Evolutionary conservation across 2,113 vertebrate genomes (phyloP).

Genomic region (Neogale vison): DNA sequence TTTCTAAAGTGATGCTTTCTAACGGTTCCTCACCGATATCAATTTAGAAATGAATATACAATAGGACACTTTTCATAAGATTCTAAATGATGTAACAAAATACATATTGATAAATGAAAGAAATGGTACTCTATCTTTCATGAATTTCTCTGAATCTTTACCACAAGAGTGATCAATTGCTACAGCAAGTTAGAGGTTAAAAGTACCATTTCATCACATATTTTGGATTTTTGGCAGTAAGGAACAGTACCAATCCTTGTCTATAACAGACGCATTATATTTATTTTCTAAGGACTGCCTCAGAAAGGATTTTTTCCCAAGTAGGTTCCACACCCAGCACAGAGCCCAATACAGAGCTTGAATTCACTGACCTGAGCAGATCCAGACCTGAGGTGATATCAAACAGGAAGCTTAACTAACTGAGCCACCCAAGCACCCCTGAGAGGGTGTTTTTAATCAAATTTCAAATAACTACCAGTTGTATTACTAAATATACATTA

Average conservation of each 20-base stretch:
- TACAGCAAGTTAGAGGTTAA: conserved; percentile 23
- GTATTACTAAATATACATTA: not conserved
- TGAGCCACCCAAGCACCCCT: not conserved
- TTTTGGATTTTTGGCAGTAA: not conserved
- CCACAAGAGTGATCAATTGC: not conserved
- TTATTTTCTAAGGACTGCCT: not conserved
- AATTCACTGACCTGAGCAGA: not conserved
- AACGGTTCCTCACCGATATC: not conserved
- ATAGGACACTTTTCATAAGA: conserved; percentile 16
- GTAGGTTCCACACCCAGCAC: not conserved
- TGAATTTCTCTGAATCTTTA: conserved; percentile 18
- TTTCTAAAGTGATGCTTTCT: conserved; percentile 15
- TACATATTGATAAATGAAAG: not conserved
- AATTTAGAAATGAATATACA: conserved; percentile 21
- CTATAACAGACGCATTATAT: not conserved
- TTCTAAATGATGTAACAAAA: conserved; percentile 33
- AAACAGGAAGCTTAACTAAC: not conserved
- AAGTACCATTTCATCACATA: conserved; percentile 27
- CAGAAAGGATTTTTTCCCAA: not conserved
- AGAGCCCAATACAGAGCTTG: not conserved
- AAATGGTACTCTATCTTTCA: conserved; percentile 4
- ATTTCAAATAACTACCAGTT: conserved; percentile 36
- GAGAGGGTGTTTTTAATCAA: conserved; percentile 24
- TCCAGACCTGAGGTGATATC: not conserved
- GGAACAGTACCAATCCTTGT: not conserved